Evolutionary conservation across 2,888 invertebrate genomes (phyloP).

Genomic region (Tetropium fuscum): DNA sequence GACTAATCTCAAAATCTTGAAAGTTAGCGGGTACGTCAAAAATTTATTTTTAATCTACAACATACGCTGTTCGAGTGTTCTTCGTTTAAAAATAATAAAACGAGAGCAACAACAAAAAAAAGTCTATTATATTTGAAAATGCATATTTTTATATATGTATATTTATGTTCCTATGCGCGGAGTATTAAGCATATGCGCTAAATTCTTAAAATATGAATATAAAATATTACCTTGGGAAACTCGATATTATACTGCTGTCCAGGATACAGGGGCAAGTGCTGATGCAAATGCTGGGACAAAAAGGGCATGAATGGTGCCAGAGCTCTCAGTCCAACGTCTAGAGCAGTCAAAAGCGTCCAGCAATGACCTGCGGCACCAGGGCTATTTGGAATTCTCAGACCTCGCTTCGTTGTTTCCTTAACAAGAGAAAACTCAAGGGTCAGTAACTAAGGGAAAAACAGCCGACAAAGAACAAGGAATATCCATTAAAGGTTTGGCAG

Average conservation of each 20-base stretch:
- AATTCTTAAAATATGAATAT: too few species aligned
- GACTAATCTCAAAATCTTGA: too few species aligned
- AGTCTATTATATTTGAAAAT: too few species aligned
- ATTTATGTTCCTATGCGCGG: too few species aligned
- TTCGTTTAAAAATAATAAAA: too few species aligned
- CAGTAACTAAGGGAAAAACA: conserved; percentile 17
- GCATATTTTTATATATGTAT: too few species aligned
- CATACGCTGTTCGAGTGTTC: too few species aligned
- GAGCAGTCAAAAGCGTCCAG: conserved; percentile 81
- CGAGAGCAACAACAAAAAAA: too few species aligned
- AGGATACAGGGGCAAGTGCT: conserved; percentile 77
- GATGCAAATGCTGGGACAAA: conserved; percentile 95
- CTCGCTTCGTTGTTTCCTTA: conserved; percentile 87
- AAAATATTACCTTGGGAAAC: conserved; percentile 56
- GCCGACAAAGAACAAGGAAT: conserved; percentile 12
- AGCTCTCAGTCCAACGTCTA: conserved; percentile 88
- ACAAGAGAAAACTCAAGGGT: conserved; percentile 24
- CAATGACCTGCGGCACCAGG: conserved; percentile 73
- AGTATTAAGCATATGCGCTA: too few species aligned
- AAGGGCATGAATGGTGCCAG: conserved; percentile 98
- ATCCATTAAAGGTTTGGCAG: conserved; percentile 2
- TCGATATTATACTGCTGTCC: conserved; percentile 37
- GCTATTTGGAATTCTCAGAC: conserved; percentile 72
- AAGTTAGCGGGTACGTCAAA: too few species aligned
- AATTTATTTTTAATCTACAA: too few species aligned